phyloP scores from a whole-genome alignment of 2,888 invertebrate genomes.

The Leistus spinibarbis region DNA sequence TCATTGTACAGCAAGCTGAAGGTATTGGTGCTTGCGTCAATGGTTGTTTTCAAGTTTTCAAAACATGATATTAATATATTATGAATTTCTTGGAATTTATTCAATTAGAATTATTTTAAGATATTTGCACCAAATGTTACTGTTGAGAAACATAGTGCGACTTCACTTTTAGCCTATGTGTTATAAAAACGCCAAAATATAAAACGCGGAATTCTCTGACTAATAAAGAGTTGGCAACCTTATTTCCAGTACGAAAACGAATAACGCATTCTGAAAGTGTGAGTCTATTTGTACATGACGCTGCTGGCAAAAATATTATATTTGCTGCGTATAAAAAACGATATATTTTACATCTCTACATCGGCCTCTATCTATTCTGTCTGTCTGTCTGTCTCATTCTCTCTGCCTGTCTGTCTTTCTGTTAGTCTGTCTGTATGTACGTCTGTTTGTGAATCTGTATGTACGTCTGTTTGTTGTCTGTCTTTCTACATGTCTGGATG shows the following conservation, averaged over 20 bases:
- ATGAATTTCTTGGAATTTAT: no score
- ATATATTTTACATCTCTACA: no score
- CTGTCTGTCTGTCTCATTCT: conserved; percentile 31
- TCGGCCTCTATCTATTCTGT: no score
- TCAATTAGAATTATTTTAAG: no score
- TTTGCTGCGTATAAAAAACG: background rate
- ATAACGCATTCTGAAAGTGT: background rate
- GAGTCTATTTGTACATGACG: background rate
- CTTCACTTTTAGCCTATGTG: background rate
- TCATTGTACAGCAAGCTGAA: no score
- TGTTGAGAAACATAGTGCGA: background rate
- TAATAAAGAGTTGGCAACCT: conserved; percentile 5
- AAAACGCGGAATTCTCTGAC: background rate
- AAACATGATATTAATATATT: no score
- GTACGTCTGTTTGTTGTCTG: no score
- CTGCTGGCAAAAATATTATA: background rate
- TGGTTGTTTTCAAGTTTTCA: no score
- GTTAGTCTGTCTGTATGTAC: no score
- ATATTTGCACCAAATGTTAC: background rate
- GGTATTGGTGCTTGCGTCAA: no score
- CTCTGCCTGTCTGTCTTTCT: conserved; percentile 29
- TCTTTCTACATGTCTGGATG: no score
- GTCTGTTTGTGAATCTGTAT: no score
- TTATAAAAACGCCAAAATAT: background rate
- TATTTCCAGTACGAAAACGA: background rate